phyloP scores from a whole-genome alignment of 2,888 invertebrate species.

The Cryptocheilus praepositus region DNA sequence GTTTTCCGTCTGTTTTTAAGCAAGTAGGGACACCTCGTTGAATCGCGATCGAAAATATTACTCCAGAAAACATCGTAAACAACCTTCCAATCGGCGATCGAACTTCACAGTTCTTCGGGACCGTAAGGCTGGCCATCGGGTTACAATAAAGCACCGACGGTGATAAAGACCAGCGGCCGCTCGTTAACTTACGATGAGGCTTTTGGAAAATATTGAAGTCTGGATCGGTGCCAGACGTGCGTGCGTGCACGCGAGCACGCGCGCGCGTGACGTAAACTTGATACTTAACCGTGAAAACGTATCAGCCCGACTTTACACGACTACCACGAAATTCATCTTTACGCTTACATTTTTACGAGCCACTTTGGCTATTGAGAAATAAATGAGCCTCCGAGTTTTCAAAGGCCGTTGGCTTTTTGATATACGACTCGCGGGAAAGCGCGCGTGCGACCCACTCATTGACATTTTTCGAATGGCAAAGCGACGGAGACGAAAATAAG shows the following conservation, averaged over 20 bases:
- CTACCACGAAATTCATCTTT: not conserved
- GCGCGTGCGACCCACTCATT: too few species aligned
- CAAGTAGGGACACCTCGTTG: too few species aligned
- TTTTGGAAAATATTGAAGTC: constrained; percentile 66
- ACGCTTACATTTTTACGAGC: constrained; percentile 11
- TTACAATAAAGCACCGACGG: constrained; percentile 37
- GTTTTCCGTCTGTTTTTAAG: not conserved
- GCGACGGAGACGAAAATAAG: not conserved
- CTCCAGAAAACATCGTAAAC: constrained; percentile 39
- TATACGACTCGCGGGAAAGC: not conserved
- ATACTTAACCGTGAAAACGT: constrained; percentile 28
- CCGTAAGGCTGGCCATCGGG: constrained; percentile 20
- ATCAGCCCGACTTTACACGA: not conserved
- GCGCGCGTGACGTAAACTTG: constrained; percentile 39
- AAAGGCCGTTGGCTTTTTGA: not conserved
- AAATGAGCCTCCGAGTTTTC: too few species aligned
- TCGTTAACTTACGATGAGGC: constrained; percentile 54
- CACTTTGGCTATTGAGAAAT: too few species aligned
- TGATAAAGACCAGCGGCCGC: constrained; percentile 41
- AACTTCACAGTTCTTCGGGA: constrained; percentile 10
- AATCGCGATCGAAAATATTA: not conserved
- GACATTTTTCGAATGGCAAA: not conserved
- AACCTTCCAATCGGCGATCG: not conserved
- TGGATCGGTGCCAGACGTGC: constrained; percentile 58
- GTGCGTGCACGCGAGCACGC: constrained; percentile 47